Conservation (phyloP, 2,797 vertebrate species). For the Tarsius wallacei region DNA sequence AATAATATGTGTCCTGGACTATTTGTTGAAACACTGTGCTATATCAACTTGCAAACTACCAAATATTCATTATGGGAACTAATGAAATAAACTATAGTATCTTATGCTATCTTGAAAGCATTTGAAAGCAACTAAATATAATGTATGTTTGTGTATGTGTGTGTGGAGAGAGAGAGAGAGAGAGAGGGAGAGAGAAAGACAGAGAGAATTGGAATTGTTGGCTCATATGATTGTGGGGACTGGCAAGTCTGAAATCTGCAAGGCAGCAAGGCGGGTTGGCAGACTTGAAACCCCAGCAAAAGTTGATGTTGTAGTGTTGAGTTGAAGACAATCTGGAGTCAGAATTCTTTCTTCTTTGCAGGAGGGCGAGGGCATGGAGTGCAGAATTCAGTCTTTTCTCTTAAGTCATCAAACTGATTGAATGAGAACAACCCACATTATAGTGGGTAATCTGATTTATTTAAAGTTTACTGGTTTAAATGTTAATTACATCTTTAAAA, state of each 20-base stretch:
- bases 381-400: background rate
- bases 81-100: background rate
- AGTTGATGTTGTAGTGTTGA: background rate
- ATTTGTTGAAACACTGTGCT: background rate
- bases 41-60: background rate
- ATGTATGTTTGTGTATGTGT: too few relatives aligned
- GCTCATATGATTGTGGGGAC: background rate
- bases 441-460: background rate
- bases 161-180: background rate
- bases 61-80: background rate
- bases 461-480: background rate
- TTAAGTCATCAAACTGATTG: background rate
- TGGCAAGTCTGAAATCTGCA: background rate
- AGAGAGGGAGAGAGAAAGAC: background rate
- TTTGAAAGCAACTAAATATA: background rate
- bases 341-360: background rate
- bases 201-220: background rate
- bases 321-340: background rate
- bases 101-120: background rate
- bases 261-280: background rate
- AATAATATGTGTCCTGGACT: background rate
- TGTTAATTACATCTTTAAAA: background rate
- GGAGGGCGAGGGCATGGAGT: rapidly evolving
- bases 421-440: background rate
- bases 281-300: background rate